Conservation (phyloP, 2,888 invertebrate species). For the Isotomurus palustris region DNA sequence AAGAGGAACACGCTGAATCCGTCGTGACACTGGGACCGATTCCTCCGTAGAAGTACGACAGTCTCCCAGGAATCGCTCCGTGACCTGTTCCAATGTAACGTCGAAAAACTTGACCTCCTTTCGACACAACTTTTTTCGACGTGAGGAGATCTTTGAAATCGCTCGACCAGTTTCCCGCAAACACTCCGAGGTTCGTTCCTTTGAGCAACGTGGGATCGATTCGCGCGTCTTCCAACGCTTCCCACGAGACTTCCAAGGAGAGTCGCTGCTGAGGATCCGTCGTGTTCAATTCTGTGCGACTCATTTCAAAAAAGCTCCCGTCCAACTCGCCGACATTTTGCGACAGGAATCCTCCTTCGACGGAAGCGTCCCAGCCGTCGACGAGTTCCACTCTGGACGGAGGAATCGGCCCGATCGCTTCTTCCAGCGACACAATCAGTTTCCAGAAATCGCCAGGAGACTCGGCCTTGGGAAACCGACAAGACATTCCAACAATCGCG, state of each 20-base stretch:
- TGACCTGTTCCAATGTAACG: slow-evolving; percentile 2
- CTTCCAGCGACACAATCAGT: too few species aligned
- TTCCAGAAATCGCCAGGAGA: too few species aligned
- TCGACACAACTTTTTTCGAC: background rate
- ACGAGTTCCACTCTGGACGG: too few species aligned
- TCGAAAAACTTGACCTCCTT: background rate
- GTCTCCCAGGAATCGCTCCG: background rate
- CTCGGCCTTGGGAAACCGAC: too few species aligned
- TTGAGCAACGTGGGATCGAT: slow-evolving; percentile 51
- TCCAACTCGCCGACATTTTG: background rate
- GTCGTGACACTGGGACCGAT: background rate
- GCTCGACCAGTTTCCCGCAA: slow-evolving; percentile 47
- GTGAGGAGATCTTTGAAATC: slow-evolving; percentile 1
- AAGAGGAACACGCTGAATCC: slow-evolving; percentile 19
- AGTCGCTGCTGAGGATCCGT: slow-evolving; percentile 89
- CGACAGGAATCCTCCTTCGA: too few species aligned
- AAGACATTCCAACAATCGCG: too few species aligned
- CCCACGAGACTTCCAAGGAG: slow-evolving; percentile 82
- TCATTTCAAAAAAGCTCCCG: background rate
- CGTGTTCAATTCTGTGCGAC: slow-evolving; percentile 54
- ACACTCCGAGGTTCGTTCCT: slow-evolving; percentile 52
- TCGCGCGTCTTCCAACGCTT: slow-evolving; percentile 82
- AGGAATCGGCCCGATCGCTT: too few species aligned
- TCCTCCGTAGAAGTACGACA: background rate
- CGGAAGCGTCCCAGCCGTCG: too few species aligned